Evolutionary conservation across 2,888 invertebrate species (phyloP).

Genomic region (Pollenia angustigena): DNA sequence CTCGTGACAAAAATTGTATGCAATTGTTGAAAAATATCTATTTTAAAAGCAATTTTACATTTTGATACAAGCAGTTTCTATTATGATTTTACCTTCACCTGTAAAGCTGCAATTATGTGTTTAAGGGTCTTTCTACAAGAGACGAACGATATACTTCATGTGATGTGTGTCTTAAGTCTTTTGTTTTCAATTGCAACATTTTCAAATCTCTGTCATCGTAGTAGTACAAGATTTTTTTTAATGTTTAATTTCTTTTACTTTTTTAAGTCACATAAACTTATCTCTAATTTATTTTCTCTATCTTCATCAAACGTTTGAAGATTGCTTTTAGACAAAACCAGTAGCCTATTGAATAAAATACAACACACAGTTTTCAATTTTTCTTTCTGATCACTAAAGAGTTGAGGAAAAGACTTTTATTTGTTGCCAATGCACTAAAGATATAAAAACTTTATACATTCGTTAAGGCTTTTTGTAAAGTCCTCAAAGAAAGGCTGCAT

Average conservation of each 20-base stretch:
- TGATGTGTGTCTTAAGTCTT: slow-evolving; percentile 47
- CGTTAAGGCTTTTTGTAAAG: neutral
- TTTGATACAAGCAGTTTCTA: no score
- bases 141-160: no score
- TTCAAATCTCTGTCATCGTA: slow-evolving; percentile 13
- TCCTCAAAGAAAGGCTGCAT: slow-evolving; percentile 24
- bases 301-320: neutral
- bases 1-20: no score
- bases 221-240: neutral
- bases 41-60: no score
- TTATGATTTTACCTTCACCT: no score
- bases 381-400: neutral
- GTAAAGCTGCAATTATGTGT: no score
- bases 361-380: slow-evolving; percentile 40
- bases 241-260: neutral
- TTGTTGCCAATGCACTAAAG: neutral
- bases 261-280: slow-evolving; percentile 6
- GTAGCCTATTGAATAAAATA: slow-evolving; percentile 58
- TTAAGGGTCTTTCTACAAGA: no score
- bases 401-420: neutral
- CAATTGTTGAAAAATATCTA: no score
- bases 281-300: neutral
- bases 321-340: slow-evolving; percentile 41
- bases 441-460: slow-evolving; percentile 13
- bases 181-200: slow-evolving; percentile 31